Base-by-base conservation (phyloP, 2,113 vertebrate genomes). In the Vidua chalybeata region DNA sequence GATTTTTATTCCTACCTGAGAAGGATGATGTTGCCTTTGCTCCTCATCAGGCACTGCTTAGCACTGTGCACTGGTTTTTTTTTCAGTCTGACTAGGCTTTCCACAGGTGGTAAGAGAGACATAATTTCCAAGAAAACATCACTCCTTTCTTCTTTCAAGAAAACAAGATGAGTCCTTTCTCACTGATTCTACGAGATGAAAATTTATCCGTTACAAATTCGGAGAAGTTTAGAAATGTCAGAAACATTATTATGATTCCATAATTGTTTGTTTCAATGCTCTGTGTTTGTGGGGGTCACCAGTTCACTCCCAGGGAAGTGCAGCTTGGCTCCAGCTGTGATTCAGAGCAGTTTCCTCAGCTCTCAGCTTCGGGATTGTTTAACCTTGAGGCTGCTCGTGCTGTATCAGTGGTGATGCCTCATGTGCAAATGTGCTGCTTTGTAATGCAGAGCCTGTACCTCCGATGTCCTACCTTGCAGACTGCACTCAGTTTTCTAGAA, bases 371-470 rank as follows among this genome's bases (percentile, higher is more conserved):
- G 87, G 75, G 45, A 49, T 39, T 94, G 56, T 95, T 97, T 97
- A 96, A 97, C 97, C 93, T 98, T 96, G 94, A 94, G 92, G 80
- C 95, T 91, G 80, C 79, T 72, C 37, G 23, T 41, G 73, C 86
- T 93, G 31, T 67, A 10, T 71, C 63, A 24, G 41, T 89, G 87
- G 91, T 35, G 54, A 55, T 93, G 87, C 96, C 72, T 94, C 54
- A 46, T 89, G 90, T 94, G 81, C 79, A 96, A 97, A 97, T 96
- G 81, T 28, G 71, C 84, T 97, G 16, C 90, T 97, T 97, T 97
- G 93, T 72, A 92, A 97, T 94, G 96, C 93, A 97, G 74, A 68
- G 73, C n/a, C 64, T 23, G 74, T 74, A 22, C 58, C 89, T 84
- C 64, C 84, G 46, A 28, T 37, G 89, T 80, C 87, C 90, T 96